Evolutionary conservation across 53 echinoderm and acorn worm genomes (phyloP), one percentile per base, ranked within the genome.

Genomic region (Pentamera pediparva): DNA sequence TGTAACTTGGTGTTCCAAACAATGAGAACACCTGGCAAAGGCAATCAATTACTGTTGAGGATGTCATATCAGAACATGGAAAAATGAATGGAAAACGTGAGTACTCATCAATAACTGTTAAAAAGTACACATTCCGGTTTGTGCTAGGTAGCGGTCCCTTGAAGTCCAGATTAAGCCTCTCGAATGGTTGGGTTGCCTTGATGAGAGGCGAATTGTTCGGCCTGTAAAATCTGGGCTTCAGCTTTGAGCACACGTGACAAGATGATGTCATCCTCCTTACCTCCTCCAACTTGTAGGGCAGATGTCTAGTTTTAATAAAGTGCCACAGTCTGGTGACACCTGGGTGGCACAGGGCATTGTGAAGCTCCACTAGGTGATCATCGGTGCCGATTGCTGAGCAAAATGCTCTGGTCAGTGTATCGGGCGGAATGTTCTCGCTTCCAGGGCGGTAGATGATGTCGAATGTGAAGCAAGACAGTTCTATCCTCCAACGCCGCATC

Each of bases 241-340:
- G 56, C 19, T 74, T 74, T 18, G 74, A 54, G 56, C 74, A 74
- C 4, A 54, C 74, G 26, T 75, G 38, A 21, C 59, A 75, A 57
- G 37, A 37, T 59, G 58, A 38, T 7, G 75, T 58, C 40, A 75
- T 38, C 59, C 59, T 75, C 47, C 75, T 58, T 21, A 75, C 55
- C 75, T 75, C 55, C 37, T 75, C 75, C 41, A 36, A 1, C 39
- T 37, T 12, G 37, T 39, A 75, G 37, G 58, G 37, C 24, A 58
- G 75, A 33, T 75, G 57, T 59, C 59, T 75, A 5, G 75, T 40
- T 38, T 25, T 12, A 10, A 57, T 59, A 56, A 75, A 75, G 59
- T 75, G 75, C 75, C 75, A 75, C 75, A 58, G 57, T 40, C 75
- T 58, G 59, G 39, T 75, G 37, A 75, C 40, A 37, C 75, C 43